Conservation (phyloP, 2,113 vertebrate genomes). For the Tringa solitaria region DNA sequence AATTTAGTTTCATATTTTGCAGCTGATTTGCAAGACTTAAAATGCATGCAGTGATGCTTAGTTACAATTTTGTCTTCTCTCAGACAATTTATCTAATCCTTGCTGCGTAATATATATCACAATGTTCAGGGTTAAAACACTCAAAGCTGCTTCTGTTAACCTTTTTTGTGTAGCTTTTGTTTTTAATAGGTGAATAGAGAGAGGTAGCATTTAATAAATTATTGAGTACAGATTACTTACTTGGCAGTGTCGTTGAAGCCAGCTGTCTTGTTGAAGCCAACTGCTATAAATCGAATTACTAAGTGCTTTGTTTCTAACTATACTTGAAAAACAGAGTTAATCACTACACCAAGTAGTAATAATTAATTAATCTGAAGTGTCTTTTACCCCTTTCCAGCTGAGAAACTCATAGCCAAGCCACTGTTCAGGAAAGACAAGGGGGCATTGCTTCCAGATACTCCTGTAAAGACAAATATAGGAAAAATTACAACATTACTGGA, state of each 20-base stretch:
- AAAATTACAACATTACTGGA: not conserved
- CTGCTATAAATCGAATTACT: not conserved
- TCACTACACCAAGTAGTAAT: not conserved
- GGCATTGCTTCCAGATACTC: not conserved
- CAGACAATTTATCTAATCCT: not conserved
- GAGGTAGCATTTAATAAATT: slow-evolving; percentile 4
- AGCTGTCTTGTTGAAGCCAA: not conserved
- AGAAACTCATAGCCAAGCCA: not conserved
- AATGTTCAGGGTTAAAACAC: not conserved
- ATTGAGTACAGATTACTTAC: not conserved
- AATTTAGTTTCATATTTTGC: not conserved
- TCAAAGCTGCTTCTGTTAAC: not conserved
- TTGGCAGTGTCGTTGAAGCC: not conserved
- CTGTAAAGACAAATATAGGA: not conserved
- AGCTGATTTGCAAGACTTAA: not conserved
- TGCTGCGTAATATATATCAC: not conserved
- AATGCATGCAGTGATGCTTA: not conserved
- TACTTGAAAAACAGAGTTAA: not conserved
- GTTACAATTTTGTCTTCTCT: not conserved
- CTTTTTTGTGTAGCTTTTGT: not conserved
- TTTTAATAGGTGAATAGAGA: not conserved
- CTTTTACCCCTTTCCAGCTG: not conserved
- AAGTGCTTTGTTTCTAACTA: not conserved
- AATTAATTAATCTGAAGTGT: not conserved
- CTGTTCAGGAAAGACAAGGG: not conserved